These are phyloP conservation scores for Lochmaea capreae DNA, from an alignment of 2,888 invertebrate species.

Conservation along the genomic window DNA sequence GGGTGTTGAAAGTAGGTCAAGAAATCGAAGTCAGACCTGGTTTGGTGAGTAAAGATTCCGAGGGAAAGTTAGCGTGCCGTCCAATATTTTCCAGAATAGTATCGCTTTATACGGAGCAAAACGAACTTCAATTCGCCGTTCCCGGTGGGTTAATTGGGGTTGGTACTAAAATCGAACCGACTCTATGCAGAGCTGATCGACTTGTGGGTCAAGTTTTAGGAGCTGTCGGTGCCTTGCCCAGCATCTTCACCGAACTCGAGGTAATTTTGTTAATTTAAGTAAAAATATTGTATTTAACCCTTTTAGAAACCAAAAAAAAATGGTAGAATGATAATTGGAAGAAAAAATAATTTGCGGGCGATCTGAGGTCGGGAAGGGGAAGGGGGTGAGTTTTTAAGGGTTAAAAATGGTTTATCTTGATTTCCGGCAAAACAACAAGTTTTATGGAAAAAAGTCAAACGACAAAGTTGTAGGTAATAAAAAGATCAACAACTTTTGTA, in stretches of 20 bases:
- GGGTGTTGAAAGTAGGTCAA: constrained; percentile 96
- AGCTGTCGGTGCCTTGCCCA: constrained; percentile 95
- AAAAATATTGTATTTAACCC: not conserved
- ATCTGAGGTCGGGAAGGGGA: too few relatives aligned
- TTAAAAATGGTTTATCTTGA: too few relatives aligned
- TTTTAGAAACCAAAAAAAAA: too few relatives aligned
- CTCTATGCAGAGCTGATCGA: constrained; percentile 97
- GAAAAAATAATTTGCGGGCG: too few relatives aligned
- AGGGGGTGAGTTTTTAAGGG: too few relatives aligned
- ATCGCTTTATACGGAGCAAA: constrained; percentile 97
- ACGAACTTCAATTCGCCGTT: constrained; percentile 97
- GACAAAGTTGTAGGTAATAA: too few relatives aligned
- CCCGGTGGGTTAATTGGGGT: constrained; percentile 99
- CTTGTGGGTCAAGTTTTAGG: constrained; percentile 94
- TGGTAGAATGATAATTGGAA: too few relatives aligned
- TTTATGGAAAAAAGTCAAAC: too few relatives aligned
- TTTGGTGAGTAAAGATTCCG: constrained; percentile 95
- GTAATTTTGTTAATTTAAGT: constrained; percentile 66
- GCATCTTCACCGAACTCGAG: constrained; percentile 97
- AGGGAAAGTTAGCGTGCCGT: constrained; percentile 94
- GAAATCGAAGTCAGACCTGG: constrained; percentile 98
- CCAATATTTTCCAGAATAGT: constrained; percentile 98
- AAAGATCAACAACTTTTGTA: too few relatives aligned
- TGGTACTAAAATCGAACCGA: constrained; percentile 99
- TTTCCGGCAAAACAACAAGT: too few relatives aligned